Conservation (phyloP, 2,113 vertebrate species). For the Salvator merianae region DNA sequence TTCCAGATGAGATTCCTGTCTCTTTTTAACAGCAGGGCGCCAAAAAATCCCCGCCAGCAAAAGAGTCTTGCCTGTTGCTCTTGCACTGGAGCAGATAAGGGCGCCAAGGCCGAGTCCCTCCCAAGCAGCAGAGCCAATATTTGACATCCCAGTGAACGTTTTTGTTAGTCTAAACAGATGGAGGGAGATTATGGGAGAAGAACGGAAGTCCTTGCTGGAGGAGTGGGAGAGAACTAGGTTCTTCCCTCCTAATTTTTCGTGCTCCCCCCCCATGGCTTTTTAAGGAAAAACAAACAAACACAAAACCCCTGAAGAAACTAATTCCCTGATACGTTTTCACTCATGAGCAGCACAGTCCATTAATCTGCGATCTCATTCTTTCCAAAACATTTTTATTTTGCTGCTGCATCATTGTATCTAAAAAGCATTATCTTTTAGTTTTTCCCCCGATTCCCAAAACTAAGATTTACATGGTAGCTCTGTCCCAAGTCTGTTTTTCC, state of each 20-base stretch:
- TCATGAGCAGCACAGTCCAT: not conserved
- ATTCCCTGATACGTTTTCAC: not conserved
- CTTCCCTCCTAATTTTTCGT: too few relatives aligned
- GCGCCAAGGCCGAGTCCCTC: too few relatives aligned
- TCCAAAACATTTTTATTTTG: not conserved
- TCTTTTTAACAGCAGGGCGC: not conserved
- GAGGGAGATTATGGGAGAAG: not conserved
- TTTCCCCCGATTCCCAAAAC: not conserved
- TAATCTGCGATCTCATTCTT: not conserved
- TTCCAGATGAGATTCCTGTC: too few relatives aligned
- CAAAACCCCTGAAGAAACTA: not conserved
- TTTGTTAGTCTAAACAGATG: not conserved
- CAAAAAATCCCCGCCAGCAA: too few relatives aligned
- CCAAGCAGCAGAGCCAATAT: not conserved
- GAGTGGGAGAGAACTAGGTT: not conserved
- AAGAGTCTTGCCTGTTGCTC: too few relatives aligned
- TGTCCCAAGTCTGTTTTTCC: not conserved
- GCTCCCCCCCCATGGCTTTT: not conserved
- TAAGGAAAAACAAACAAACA: not conserved
- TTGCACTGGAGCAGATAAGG: too few relatives aligned
- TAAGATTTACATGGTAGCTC: not conserved
- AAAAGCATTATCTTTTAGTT: too few relatives aligned
- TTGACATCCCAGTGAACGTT: not conserved
- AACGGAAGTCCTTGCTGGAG: not conserved
- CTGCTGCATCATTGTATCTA: not conserved